phyloP scores from a whole-genome alignment of 2,113 vertebrate species.

The Ophiodon elongatus region DNA sequence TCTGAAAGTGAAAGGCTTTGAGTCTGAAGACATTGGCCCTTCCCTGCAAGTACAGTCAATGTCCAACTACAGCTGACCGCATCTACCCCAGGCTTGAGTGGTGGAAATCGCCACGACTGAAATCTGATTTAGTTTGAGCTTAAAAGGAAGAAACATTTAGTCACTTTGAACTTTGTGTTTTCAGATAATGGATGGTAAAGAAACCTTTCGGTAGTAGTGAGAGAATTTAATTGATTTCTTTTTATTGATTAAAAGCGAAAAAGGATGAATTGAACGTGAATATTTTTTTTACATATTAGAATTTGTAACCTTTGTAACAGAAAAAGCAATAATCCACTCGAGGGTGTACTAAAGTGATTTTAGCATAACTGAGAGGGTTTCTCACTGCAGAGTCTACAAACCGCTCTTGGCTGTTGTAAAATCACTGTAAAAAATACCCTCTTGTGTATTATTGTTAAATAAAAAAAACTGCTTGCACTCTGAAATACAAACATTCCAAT shows the following conservation, averaged over 20 bases:
- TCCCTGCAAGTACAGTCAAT: constrained; percentile 11
- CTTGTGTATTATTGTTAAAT: constrained; percentile 22
- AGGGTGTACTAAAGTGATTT: constrained; percentile 50
- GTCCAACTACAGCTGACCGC: background rate
- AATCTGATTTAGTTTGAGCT: background rate
- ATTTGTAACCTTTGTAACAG: constrained; percentile 50
- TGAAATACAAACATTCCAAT: constrained; percentile 43
- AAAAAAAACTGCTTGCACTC: constrained; percentile 1
- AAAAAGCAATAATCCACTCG: constrained; percentile 46
- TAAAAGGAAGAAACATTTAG: background rate
- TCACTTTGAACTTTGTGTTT: background rate
- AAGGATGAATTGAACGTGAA: constrained; percentile 14
- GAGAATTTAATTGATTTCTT: background rate
- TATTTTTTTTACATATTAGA: constrained; percentile 26
- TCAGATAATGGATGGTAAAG: background rate
- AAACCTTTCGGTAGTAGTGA: background rate
- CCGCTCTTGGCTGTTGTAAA: constrained; percentile 42
- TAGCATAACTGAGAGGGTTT: constrained; percentile 31
- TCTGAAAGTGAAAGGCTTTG: constrained; percentile 12
- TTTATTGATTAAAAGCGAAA: constrained; percentile 25
- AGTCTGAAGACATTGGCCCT: background rate
- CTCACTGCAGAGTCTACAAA: constrained; percentile 7
- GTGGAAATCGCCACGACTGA: background rate
- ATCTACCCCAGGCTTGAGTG: no score
- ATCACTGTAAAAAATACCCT: constrained; percentile 23